Evolutionary conservation across 2,113 vertebrate species (phyloP).

Genomic region (Oxyura jamaicensis): DNA sequence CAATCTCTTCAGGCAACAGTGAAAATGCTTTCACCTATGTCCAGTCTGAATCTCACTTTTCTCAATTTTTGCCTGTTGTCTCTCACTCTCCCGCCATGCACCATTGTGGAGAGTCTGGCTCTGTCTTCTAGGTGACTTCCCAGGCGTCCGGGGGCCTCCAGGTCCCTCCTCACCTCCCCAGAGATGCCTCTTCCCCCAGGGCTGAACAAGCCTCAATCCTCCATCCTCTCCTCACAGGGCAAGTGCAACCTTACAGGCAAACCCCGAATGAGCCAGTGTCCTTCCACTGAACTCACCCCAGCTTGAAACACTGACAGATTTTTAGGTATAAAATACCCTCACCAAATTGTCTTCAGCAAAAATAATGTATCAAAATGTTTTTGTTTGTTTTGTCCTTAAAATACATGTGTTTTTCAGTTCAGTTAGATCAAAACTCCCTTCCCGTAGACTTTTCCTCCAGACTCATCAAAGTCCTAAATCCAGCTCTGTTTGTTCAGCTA

Average conservation of each 20-base stretch:
- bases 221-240: background rate
- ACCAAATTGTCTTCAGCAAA: background rate
- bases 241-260: background rate
- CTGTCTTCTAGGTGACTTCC: background rate
- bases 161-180: background rate
- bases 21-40: background rate
- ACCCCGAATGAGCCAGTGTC: background rate
- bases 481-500: background rate
- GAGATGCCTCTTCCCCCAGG: background rate
- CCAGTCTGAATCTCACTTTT: background rate
- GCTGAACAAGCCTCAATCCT: background rate
- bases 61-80: background rate
- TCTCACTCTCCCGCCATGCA: background rate
- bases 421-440: background rate
- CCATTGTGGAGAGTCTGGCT: background rate
- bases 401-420: background rate
- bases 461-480: background rate
- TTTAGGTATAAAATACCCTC: background rate
- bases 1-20: background rate
- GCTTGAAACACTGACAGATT: background rate
- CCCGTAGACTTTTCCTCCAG: constrained; percentile 20
- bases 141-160: background rate
- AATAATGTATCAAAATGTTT: background rate
- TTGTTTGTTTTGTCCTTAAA: background rate
- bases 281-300: rapidly evolving